Evolutionary conservation across 2,113 vertebrate genomes (phyloP), one percentile per base, ranked within the genome.

Genomic region (Pan paniscus): DNA sequence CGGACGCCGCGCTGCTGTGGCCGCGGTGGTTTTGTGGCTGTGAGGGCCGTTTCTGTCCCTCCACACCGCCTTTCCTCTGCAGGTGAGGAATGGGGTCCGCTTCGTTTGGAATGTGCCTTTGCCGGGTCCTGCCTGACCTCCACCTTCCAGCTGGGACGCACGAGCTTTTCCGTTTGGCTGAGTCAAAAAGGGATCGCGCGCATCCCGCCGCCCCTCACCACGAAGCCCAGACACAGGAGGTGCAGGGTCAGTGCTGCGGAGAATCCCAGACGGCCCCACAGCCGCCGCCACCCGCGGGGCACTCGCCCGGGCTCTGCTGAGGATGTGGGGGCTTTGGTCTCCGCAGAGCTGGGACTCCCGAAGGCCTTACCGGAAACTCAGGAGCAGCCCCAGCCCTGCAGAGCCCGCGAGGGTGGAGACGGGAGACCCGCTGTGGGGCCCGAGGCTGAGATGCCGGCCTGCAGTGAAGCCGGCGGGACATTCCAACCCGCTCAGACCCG

Each of bases 251-350:
- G 5, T 4, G 35, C 46, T 6, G 27, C 27, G 0, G 40, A 6
- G 25, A 4, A 6, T 14, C 61, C 72, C 5, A 10, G 92, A 35
- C 0, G 0, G 8, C 13, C 0, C 1, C 61, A 8, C 2, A 8
- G 46, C 23, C 22, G 17, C 38, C 3, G 22, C 61, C 32, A 0
- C 1, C 68, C 7, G n/a, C 57, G 4, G 25, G 25, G 50, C 16
- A 35, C 0, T 55, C 22, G 2, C 1, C 0, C 6, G 48, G 38
- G 2, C 9, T 8, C 18, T 3, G 5, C 35, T 0, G 0, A 23
- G 0, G 13, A 14, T 1, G 6, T 0, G 6, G 68, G 48, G 30
- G 12, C n/a, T 35, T 48, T 27, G 6, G 17, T 5, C 4, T 57
- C 55, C 27, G 35, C 0, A 27, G 30, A 67, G 5, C 22, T 0